Evolutionary conservation across 1,140 invertebrate genomes (phyloP), one percentile per base, ranked within the genome.

Genomic region (Orussus abietinus): DNA sequence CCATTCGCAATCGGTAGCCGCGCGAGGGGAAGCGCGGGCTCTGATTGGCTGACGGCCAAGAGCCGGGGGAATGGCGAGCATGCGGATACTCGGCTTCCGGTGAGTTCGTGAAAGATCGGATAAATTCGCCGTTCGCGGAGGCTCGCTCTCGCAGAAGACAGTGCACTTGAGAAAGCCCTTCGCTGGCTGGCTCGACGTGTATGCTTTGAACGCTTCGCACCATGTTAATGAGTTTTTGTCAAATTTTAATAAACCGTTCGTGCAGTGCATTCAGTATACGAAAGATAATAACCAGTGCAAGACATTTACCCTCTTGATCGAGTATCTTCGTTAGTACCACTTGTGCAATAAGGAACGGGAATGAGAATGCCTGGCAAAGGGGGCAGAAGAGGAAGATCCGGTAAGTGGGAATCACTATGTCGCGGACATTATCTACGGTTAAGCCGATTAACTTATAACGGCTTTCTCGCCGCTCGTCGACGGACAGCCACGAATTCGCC

Each of bases 251-350:
- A 47, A 57, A 57, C 55, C 65, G 62, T 66, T 56, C 57, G 66
- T 67, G 60, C 63, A 65, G 67, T 62, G 70, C 52, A 48, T 69
- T 65, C 56, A 71, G 62, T 66, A 72, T 73, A 72, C 70, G 66
- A 69, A 69, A 56, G 55, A 72, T 59, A 71, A 64, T 64, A 52
- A 58, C 47, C 53, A 65, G 59, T 66, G 53, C 63, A 25, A 72
- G 69, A 71, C 66, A 71, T 71, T 74, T 71, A 58, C 71, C 69
- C 49, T 74, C 68, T 67, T 74, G 71, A 72, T 74, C 64, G 58
- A 64, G 58, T 51, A 59, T 58, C 55, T 52, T 34, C 22, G 11
- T 53, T 66, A 66, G 56, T 62, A 55, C 37, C 41, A 63, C 64
- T 70, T 69, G 64, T 69, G 63, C 51, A 62, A 64, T 59, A 63